Evolutionary conservation across 1,140 invertebrate species (phyloP).

Genomic region (Listronotus bonariensis): DNA sequence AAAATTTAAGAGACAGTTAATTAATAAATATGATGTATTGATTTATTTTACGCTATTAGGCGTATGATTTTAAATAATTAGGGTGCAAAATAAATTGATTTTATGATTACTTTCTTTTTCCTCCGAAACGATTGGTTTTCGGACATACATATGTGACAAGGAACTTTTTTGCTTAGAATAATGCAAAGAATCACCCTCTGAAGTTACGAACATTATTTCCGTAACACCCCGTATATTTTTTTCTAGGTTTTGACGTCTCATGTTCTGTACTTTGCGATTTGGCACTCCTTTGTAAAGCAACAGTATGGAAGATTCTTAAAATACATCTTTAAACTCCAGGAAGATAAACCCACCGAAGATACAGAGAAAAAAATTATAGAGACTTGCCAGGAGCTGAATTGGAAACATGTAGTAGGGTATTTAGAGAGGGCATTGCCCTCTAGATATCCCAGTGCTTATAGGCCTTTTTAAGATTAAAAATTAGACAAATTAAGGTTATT

Average conservation of each 20-base stretch:
- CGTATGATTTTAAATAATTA: no score
- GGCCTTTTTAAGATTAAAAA: conserved; percentile 48
- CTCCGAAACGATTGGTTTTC: no score
- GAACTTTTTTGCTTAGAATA: no score
- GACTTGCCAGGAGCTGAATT: conserved; percentile 68
- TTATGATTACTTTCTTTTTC: no score
- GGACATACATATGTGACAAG: no score
- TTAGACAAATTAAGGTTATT: neutral
- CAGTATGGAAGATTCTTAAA: conserved; percentile 83
- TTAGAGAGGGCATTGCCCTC: conserved; percentile 62
- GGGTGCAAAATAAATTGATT: no score
- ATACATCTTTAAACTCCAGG: conserved; percentile 73
- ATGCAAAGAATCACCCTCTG: no score
- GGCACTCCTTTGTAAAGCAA: conserved; percentile 76
- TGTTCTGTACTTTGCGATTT: conserved; percentile 76
- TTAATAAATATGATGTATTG: no score
- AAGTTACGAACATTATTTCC: no score
- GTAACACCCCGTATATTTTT: no score
- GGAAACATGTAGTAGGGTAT: conserved; percentile 68
- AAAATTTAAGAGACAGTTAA: no score
- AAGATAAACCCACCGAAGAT: conserved; percentile 78
- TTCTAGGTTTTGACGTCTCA: conserved; percentile 52
- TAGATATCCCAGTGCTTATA: conserved; percentile 68
- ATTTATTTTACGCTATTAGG: no score
- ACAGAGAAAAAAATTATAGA: conserved; percentile 73